A percentile compares a stretch with the other conserved stretches of the same genome.
Conservation (phyloP, 2,888 invertebrate genomes). For the Drosophila pullipes region DNA sequence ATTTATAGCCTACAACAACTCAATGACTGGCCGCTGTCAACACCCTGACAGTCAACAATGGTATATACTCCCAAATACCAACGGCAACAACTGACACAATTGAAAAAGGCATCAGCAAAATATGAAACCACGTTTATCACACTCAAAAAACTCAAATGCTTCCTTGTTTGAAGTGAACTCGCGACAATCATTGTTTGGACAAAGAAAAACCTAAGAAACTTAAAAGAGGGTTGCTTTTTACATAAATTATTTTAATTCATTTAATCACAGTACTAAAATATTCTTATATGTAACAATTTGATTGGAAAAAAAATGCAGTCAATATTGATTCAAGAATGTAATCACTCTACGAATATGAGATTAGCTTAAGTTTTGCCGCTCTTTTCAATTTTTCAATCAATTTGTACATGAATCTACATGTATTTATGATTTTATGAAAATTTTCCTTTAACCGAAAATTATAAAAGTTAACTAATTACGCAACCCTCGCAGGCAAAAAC, state of each 20-base stretch:
- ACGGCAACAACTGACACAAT: slow-evolving; percentile 13
- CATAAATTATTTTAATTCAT: neutral
- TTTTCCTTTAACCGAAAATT: neutral
- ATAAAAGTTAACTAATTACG: neutral
- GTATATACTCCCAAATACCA: neutral
- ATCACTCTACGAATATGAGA: neutral
- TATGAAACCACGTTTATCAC: slow-evolving; percentile 47
- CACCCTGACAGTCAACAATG: slow-evolving; percentile 33
- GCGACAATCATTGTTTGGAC: slow-evolving; percentile 35
- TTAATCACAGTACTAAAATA: neutral
- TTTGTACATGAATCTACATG: neutral
- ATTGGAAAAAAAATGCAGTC: neutral
- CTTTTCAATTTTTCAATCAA: neutral
- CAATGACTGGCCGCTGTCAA: slow-evolving; percentile 28
- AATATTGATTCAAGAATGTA: neutral
- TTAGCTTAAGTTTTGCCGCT: neutral
- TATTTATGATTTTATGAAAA: neutral
- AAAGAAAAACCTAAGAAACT: slow-evolving; percentile 15
- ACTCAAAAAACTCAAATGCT: slow-evolving; percentile 40
- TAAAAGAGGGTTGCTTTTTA: slow-evolving; percentile 12
- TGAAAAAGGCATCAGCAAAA: slow-evolving; percentile 27
- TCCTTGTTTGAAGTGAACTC: slow-evolving; percentile 24
- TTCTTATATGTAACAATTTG: neutral
- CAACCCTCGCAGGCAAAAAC: slow-evolving; percentile 43
- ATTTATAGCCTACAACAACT: neutral